phyloP scores from a whole-genome alignment of 2,797 vertebrate species.

The Anguilla marmorata region DNA sequence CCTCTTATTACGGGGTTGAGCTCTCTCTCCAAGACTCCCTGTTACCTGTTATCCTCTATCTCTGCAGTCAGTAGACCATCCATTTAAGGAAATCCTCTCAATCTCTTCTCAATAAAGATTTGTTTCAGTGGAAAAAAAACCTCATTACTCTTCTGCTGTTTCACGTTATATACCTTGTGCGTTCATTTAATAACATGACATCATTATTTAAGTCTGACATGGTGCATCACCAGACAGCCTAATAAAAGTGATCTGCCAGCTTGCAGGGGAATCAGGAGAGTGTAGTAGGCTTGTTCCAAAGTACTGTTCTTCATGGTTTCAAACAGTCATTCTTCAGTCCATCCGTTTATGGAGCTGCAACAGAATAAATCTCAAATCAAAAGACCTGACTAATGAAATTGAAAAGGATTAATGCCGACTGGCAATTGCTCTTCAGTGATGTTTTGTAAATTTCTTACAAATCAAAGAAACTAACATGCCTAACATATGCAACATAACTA shows the following conservation, averaged over 20 bases:
- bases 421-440: not conserved
- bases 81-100: not conserved
- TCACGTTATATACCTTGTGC: not conserved
- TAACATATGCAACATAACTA: not conserved
- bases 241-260: too few relatives aligned
- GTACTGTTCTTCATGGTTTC: too few relatives aligned
- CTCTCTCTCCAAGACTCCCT: not conserved
- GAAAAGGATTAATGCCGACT: not conserved
- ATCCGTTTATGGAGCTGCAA: not conserved
- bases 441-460: not conserved
- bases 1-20: not conserved
- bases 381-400: not conserved
- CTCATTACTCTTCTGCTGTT: not conserved
- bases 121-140: not conserved
- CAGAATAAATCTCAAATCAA: too few relatives aligned
- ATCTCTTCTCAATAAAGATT: not conserved
- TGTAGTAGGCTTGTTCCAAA: too few relatives aligned
- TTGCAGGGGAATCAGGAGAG: too few relatives aligned
- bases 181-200: not conserved
- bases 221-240: too few relatives aligned
- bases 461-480: not conserved
- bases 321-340: not conserved
- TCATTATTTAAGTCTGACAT: not conserved
- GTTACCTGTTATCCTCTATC: not conserved
- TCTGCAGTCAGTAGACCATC: not conserved